Evolutionary conservation across 2,888 invertebrate genomes (phyloP), one percentile per base, ranked within the genome.

Genomic region (Theretra japonica): DNA sequence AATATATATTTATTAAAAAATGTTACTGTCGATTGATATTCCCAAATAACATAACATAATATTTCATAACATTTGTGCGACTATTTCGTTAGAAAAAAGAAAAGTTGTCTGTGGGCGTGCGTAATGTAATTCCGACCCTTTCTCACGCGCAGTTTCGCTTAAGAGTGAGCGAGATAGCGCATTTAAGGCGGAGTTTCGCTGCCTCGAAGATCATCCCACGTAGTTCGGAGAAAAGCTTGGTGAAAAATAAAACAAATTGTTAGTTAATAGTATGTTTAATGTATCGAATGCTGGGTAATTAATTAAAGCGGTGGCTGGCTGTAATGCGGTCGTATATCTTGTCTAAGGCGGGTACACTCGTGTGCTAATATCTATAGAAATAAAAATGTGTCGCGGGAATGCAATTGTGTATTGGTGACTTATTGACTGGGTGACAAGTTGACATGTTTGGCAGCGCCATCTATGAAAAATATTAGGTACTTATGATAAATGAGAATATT

Each of bases 181-280:
- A 74, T 78, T 72, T 69, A 78, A 86, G 91, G 91, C 85, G 91
- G 90, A 81, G 90, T 83, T 76, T 79, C 75, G 80, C 90, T 62
- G 65, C 65, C 30, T 33, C 60, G 6, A 17, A 53, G 70, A 65
- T 65, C 70, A 56, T 89, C 88, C 90, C 87, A 77, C 83, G 72
- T 76, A 77, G 72, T 77, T 77, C 77, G 72, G 72, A 78, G 81
- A 77, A 80, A 82, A 83, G 79, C 80, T 82, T 75, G 74, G 78
- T 82, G 83, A 82, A 85, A 87, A 86, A 83, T 82, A 86, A 83
- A 83, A 88, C 84, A 85, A 86, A 88, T 87, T 79, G 83, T 77
- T 77, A 81, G 83, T 75, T 88, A 85, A 87, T 84, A 84, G 84
- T 74, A 83, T 82, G 83, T 83, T 81, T 82, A 84, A 85, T 84